Base-by-base conservation (phyloP, 2,888 invertebrate genomes). In the Synergus laeviventris region DNA sequence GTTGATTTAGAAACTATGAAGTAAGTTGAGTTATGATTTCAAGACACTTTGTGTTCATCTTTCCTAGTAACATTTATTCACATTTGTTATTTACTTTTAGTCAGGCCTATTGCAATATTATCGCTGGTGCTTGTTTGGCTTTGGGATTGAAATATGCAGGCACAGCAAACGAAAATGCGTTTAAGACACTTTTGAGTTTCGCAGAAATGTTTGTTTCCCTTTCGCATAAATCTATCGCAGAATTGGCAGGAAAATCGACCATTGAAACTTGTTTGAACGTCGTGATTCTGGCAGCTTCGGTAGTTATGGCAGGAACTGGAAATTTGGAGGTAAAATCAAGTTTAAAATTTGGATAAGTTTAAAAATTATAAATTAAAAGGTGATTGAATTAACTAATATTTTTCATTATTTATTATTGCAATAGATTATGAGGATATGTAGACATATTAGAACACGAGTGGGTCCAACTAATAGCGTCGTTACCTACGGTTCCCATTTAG, bases 291-390 rank as follows among this genome's bases (percentile, higher is more conserved):
- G 94, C 98, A 0, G 93, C 96, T 16, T 94, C 96, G 0, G 95
- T 97, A 93, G 97, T 98, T n/a, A 98, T 97, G 96, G 95, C 97
- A 5, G 99, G 99, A 0, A 98, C 98, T 3, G 99, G 99, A 0
- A 96, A 98, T 91, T 91, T 99, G 73, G 93, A 93, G 75, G 93
- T 94, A 42, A 76, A 79, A 79, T n/a, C 73, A 38, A 31, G 14
- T 64, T 4, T 18, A 16, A 61, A 18, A 2, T 49, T 49, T 18
- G 2, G 2, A 12, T 2, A 56, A 56, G 3, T 24, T 56, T 12
- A 12, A 56, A 21, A 56, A 56, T 56, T 56, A 3, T 8, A 56
- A 56, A 18, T n/a, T 21, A 12, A 45, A 45, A 45, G 16, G 14
- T 45, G 16, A 14, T 5, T 1, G 11, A 54, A 18, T 54, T 9